phyloP scores from a whole-genome alignment of 2,797 vertebrate genomes.

The Oryzias dopingdopingensis region DNA sequence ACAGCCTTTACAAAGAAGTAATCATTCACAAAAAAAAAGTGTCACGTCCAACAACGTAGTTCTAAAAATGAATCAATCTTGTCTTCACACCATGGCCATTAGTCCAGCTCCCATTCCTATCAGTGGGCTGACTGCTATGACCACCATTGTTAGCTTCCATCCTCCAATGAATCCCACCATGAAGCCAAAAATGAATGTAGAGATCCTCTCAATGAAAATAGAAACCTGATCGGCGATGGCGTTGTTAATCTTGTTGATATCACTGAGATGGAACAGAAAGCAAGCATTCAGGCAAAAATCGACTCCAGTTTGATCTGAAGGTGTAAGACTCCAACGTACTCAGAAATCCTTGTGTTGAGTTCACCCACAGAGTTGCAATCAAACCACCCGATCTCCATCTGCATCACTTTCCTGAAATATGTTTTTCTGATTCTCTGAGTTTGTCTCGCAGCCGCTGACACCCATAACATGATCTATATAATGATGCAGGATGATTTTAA shows the following conservation, averaged over 20 bases:
- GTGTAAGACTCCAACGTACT: conserved; percentile 64
- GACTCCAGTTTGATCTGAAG: conserved; percentile 5
- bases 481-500: not conserved
- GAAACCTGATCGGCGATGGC: conserved; percentile 82
- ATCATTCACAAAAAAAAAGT: not conserved
- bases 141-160: conserved; percentile 84
- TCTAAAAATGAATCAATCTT: not conserved
- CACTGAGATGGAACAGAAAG: conserved; percentile 55
- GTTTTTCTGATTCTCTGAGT: conserved; percentile 74
- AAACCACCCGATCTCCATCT: conserved; percentile 86
- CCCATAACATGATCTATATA: conserved; percentile 78
- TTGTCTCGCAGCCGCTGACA: conserved; percentile 77
- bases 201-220: conserved; percentile 80
- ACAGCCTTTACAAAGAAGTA: conserved; percentile 67
- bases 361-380: conserved; percentile 84
- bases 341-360: conserved; percentile 83
- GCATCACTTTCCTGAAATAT: conserved; percentile 83
- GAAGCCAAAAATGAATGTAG: conserved; percentile 81
- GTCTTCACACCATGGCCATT: conserved; percentile 77
- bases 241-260: conserved; percentile 82
- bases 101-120: conserved; percentile 78
- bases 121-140: conserved; percentile 80
- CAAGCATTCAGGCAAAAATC: not conserved
- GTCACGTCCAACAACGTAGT: too few relatives aligned
- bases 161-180: conserved; percentile 81